Evolutionary conservation across 1,140 invertebrate species (phyloP), one percentile per base, ranked within the genome.

Genomic region (Hyphantria cunea): DNA sequence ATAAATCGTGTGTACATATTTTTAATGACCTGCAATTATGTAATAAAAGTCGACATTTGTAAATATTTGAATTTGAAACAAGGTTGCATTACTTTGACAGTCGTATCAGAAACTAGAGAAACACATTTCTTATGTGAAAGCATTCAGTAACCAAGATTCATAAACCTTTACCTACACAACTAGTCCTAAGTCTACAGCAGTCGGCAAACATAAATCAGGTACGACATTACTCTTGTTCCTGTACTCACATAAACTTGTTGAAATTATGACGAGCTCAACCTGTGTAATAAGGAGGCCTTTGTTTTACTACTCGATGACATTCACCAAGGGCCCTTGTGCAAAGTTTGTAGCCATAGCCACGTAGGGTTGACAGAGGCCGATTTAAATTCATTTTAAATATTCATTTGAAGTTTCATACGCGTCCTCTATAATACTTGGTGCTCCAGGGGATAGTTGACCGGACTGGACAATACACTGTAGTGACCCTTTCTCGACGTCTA

Each of bases 221-320:
- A 59, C 56, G 34, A 50, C 56, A 59, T 59, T 59, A 59, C 56
- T 59, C 48, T 61, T 52, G 49, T 60, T 41, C 25, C 32, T 32
- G 25, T 32, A 37, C 61, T 25, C 37, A 51, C 53, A 58, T 64
- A 64, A 64, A 64, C 62, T 64, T 56, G 53, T 55, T 58, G 62
- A 45, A 64, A 58, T 64, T 64, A 64, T 58, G 62, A 51, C 49
- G 54, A 51, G 53, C 53, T 58, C 62, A 58, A 54, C 53, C 62
- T 56, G 53, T 58, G 62, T 58, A 52, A 52, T 64, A 56, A 56
- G 60, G 60, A 63, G 60, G 17, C 47, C 47, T 64, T 56, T 58
- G 62, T 64, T 56, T 58, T 58, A 58, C 47, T 50, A 54, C 62
- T 51, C 45, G 47, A 50, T 51, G 62, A 51, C 62, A 64, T 53